Conservation (phyloP, 1,140 invertebrate species). For the Belonocnema kinseyi region DNA sequence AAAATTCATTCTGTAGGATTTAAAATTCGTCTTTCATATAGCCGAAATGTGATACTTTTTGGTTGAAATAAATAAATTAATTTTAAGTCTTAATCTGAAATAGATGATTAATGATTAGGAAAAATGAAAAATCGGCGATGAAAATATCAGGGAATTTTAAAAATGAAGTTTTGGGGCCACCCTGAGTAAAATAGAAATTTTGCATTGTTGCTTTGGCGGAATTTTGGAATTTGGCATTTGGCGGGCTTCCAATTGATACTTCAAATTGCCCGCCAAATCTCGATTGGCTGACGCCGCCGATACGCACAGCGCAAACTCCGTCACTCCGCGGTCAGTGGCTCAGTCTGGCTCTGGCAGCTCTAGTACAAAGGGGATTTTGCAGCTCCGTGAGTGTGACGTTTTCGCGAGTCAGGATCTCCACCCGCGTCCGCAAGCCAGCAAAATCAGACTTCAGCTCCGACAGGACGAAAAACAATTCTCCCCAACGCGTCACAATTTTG, state of each 20-base stretch:
- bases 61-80: too few relatives aligned
- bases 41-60: too few relatives aligned
- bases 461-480: constrained; percentile 13
- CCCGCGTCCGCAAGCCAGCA: constrained; percentile 51
- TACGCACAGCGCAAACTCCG: constrained; percentile 13
- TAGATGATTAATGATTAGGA: too few relatives aligned
- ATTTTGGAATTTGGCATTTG: too few relatives aligned
- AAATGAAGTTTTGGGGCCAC: too few relatives aligned
- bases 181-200: not conserved
- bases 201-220: not conserved
- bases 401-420: constrained; percentile 50
- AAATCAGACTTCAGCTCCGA: not conserved
- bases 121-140: too few relatives aligned
- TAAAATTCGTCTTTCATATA: too few relatives aligned
- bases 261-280: not conserved
- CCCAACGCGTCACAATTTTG: constrained; percentile 1
- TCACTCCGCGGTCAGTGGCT: constrained; percentile 56
- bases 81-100: too few relatives aligned
- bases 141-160: too few relatives aligned
- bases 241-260: not conserved
- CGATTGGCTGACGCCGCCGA: constrained; percentile 34
- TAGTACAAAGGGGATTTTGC: constrained; percentile 54
- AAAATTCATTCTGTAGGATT: too few relatives aligned
- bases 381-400: constrained; percentile 34
- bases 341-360: constrained; percentile 64